Percentiles rank a stretch among this genome's conserved stretches.
Evolutionary conservation across 2,888 invertebrate species (phyloP).

Genomic region (Netelia inedita): DNA sequence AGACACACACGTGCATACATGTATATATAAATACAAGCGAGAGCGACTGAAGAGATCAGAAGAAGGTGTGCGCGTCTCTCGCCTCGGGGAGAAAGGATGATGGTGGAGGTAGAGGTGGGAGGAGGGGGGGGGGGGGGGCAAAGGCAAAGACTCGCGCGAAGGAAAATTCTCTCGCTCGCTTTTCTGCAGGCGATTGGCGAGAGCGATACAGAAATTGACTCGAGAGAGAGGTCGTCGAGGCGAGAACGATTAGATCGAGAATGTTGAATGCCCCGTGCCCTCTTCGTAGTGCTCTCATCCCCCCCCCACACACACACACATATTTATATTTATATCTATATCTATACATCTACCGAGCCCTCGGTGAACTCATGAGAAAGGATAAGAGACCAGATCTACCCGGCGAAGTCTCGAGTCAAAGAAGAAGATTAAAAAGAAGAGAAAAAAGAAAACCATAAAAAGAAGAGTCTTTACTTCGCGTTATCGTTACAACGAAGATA

Average conservation of each 20-base stretch:
- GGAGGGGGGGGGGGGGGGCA: neutral
- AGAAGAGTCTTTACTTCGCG: slow-evolving; percentile 2
- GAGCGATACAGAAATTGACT: slow-evolving; percentile 68
- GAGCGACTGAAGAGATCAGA: too few relatives aligned
- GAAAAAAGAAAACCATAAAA: neutral
- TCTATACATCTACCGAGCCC: neutral
- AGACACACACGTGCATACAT: slow-evolving; percentile 7
- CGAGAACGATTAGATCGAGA: slow-evolving; percentile 70
- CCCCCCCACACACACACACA: neutral
- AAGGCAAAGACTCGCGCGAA: slow-evolving; percentile 17
- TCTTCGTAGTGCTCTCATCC: slow-evolving; percentile 5
- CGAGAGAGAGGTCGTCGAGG: slow-evolving; percentile 59
- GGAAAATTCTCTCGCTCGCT: slow-evolving; percentile 26
- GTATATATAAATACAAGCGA: too few relatives aligned
- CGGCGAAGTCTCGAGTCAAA: slow-evolving; percentile 11
- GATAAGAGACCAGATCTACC: slow-evolving; percentile 27
- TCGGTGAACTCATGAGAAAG: slow-evolving; percentile 49
- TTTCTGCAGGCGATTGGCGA: slow-evolving; percentile 22
- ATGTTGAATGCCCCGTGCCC: slow-evolving; percentile 59
- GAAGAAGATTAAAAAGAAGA: slow-evolving; percentile 16
- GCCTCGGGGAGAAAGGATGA: slow-evolving; percentile 7
- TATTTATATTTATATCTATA: neutral
- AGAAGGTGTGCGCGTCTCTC: slow-evolving; percentile 4
- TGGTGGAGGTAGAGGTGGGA: neutral
- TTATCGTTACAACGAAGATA: slow-evolving; percentile 47